Base-by-base conservation (phyloP, 2,888 invertebrate genomes). In the Apodemia zela region DNA sequence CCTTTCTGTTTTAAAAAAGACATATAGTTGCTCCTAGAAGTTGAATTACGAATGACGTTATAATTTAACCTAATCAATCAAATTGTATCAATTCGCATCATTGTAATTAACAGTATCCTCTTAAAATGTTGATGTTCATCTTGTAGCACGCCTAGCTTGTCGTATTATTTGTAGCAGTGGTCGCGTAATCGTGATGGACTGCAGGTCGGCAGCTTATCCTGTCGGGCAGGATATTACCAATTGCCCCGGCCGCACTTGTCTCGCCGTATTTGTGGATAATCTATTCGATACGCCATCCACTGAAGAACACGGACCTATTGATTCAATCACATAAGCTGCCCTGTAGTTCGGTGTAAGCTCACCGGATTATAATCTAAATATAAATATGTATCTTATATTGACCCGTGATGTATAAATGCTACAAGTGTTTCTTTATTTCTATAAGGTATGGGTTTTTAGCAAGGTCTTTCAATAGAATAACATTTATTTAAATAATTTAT, bases 201-300 rank as follows among this genome's bases (percentile, higher is more conserved):
- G 51, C 51, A 51, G 51, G 51, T 51, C 51, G 51, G 51, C 51
- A 21, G 51, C 51, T 51, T 21, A 51, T 51, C 51, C 51, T 51
- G 51, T 51, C 51, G 11, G 51, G n/a, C 51, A 51, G 51, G 51
- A 51, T 51, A 51, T 51, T 51, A 51, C 51, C 51, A 51, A 51
- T 51, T 51, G 51, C 18, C 47, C 51, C 51, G 11, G 51, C 51
- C 51, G 51, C 51, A 51, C 51, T 51, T 51, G 51, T 51, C 51
- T 51, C 51, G 51, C 18, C 51, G 51, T 51, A 51, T 51, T 51
- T 51, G 51, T 51, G 51, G 51, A 51, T 51, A 51, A 51, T 51
- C 51, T 51, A 51, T 47, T 47, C 47, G 47, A 47, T 51, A 54
- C 54, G 54, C 54, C 21, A 3, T 33, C 33, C 33, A 8, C 25